Base-by-base conservation (phyloP, 2,888 invertebrate genomes). In the Philhelius pedissequus region DNA sequence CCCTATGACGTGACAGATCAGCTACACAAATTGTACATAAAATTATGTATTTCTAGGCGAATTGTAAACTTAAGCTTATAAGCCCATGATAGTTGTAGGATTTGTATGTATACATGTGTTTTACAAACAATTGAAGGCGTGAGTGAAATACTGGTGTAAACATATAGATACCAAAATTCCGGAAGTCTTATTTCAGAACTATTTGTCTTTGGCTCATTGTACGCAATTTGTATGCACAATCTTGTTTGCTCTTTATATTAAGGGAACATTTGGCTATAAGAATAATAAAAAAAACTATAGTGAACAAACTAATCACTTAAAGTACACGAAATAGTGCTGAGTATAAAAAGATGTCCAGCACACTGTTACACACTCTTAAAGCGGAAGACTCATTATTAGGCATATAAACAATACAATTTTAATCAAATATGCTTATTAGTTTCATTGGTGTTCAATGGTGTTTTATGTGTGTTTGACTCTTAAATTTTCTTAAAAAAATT, bases 241-340 rank as follows among this genome's bases (percentile, higher is more conserved):
- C 15, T 22, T 30, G 48, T 11, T 25, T 43, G 43, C 43, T 77
- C 27, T 38, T 64, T 48, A 22, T 70, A 70, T 30, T 32, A 70
- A 70, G 45, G 38, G 30, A 56, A 64, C 64, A 32, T 56, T 56
- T 56, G n/a, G n/a, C n/a, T 32, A 38, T 50, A n/a, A 27, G 25
- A 54, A 52, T 58, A 30, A 15, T 13, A 25, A 18, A 32, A 27
- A 32, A 20, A 38, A 54, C 9, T 4, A 15, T 22, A 30, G 32
- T 38, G 35, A 64, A 48, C 13, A 25, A 22, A 54, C 1, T 60
- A 71, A 4, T 25, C 5, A 25, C 56, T 71, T 48, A 50, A 50
- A 58, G 56, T 66, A 66, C 71, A 64, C 32, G 38, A 64, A 71
- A 71, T 71, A 56, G 15, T 56, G 13, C 58, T 71, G 35, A 68